Evolutionary conservation across 2,113 vertebrate genomes (phyloP).

Genomic region (Leptobrachium leishanense): DNA sequence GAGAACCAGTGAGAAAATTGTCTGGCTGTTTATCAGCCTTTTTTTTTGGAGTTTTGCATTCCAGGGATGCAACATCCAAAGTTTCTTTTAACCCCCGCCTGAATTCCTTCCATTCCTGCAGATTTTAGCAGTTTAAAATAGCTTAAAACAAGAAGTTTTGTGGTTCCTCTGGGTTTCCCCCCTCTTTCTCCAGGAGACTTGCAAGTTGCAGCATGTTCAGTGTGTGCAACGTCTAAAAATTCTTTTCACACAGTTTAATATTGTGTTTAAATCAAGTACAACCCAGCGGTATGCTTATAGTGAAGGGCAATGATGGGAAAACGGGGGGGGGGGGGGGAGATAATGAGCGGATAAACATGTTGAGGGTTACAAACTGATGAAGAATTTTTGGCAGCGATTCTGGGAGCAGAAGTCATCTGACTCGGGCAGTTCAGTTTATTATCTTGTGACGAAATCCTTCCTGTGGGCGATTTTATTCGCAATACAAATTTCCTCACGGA

Average conservation of each 20-base stretch:
- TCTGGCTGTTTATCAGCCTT: background rate
- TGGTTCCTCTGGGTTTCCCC: no score
- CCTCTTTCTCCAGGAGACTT: no score
- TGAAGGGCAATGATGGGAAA: background rate
- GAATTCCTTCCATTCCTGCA: no score
- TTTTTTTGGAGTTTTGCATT: background rate
- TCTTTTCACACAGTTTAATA: background rate
- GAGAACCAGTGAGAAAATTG: constrained; percentile 4
- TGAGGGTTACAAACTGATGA: background rate
- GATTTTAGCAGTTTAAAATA: no score
- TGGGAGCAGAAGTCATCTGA: no score
- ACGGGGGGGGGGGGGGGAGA: background rate
- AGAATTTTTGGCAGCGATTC: no score
- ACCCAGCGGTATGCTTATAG: background rate
- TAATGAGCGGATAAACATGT: background rate
- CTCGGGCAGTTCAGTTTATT: constrained; percentile 17
- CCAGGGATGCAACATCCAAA: background rate
- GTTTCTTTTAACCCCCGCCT: no score
- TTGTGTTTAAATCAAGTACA: background rate
- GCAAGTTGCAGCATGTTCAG: constrained; percentile 15
- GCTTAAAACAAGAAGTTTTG: no score
- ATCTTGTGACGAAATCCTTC: constrained; percentile 69
- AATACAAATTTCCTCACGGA: no score
- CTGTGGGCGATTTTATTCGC: no score
- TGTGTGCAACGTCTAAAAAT: background rate